phyloP scores from a whole-genome alignment of 2,888 invertebrate genomes.

The Bimastos eiseni region DNA sequence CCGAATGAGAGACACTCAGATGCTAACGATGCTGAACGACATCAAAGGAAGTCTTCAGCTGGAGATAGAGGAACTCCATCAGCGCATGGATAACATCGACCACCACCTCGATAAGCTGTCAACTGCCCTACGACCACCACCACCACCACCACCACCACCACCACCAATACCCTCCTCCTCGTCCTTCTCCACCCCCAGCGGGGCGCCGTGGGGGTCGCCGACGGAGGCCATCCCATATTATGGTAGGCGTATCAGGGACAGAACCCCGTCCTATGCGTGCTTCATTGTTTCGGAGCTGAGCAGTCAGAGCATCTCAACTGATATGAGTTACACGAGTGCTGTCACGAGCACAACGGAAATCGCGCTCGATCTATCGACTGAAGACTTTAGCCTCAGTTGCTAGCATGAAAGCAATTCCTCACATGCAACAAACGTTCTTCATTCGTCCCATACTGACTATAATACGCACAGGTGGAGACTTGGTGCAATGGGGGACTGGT shows the following conservation, averaged over 20 bases:
- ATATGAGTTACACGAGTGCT: background rate
- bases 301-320: background rate
- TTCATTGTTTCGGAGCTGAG: background rate
- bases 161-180: background rate
- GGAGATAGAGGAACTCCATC: conserved; percentile 31
- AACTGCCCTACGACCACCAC: background rate
- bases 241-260: background rate
- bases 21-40: conserved; percentile 27
- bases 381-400: background rate
- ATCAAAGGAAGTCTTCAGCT: conserved; percentile 29
- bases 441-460: no score
- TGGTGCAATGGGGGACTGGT: no score
- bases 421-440: background rate
- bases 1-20: background rate
- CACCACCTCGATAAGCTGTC: conserved; percentile 23
- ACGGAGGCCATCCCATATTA: background rate
- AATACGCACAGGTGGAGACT: no score
- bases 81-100: conserved; percentile 35
- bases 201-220: background rate
- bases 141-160: background rate
- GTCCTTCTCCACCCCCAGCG: background rate
- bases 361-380: background rate
- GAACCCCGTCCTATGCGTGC: background rate
- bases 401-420: background rate
- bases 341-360: conserved; percentile 16